These are phyloP conservation scores for Prionace glauca DNA, from an alignment of 2,797 vertebrate genomes.

Conservation along the genomic window DNA sequence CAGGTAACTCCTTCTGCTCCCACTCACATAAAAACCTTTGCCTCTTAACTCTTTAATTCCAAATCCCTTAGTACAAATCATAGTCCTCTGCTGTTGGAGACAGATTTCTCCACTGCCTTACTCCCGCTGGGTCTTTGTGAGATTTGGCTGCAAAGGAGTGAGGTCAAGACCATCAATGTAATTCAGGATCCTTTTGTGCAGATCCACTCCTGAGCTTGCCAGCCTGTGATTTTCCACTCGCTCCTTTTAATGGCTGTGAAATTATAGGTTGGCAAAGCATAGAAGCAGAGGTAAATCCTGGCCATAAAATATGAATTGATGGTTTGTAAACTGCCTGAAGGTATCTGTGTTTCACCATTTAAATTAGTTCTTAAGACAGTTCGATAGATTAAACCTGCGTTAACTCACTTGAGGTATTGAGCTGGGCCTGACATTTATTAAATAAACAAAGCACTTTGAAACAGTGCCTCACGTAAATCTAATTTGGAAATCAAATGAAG, in stretches of 20 bases:
- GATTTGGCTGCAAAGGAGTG: not conserved
- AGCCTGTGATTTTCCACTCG: not conserved
- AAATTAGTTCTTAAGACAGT: not conserved
- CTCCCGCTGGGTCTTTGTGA: not conserved
- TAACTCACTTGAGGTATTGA: slow-evolving; percentile 1
- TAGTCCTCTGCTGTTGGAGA: not conserved
- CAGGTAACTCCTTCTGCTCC: not conserved
- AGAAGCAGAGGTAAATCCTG: not conserved
- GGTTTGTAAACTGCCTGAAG: not conserved
- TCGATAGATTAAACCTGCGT: not conserved
- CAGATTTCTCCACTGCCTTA: not conserved
- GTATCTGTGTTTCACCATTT: not conserved
- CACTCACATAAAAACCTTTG: too few relatives aligned
- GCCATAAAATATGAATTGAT: slow-evolving; percentile 4
- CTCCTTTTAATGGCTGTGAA: not conserved
- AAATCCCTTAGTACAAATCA: not conserved
- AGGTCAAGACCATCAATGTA: not conserved
- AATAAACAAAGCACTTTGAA: not conserved
- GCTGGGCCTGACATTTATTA: not conserved
- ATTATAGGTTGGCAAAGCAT: not conserved
- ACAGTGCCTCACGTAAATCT: not conserved
- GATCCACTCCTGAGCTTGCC: not conserved
- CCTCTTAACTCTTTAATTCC: not conserved
- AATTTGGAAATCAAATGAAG: not conserved
- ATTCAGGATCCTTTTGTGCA: not conserved